Evolutionary conservation across 2,797 vertebrate species (phyloP).

Genomic region (Rhinella marina): DNA sequence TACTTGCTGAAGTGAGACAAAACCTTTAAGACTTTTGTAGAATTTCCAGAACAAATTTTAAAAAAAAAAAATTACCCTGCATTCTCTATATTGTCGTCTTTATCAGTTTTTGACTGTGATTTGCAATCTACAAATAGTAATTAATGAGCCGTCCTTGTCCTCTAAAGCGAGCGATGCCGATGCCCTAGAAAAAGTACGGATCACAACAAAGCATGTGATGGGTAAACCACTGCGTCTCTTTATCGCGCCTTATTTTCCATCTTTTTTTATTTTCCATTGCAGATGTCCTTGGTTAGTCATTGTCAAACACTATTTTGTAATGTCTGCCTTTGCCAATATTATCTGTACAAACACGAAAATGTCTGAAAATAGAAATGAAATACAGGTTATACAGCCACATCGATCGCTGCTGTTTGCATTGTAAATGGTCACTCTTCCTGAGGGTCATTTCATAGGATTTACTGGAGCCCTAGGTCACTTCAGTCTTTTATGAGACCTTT

Average conservation of each 20-base stretch:
- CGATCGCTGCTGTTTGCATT: constrained; percentile 51
- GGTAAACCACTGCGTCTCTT: constrained; percentile 25
- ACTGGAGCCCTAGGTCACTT: not conserved
- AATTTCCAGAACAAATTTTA: not conserved
- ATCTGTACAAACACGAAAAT: constrained; percentile 57
- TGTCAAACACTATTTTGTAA: constrained; percentile 62
- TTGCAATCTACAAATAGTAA: constrained; percentile 43
- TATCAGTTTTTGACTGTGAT: constrained; percentile 2
- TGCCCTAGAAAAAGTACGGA: constrained; percentile 38
- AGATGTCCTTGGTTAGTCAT: constrained; percentile 61
- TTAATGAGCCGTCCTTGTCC: constrained; percentile 51
- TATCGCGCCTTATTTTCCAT: constrained; percentile 30
- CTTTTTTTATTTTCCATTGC: constrained; percentile 37
- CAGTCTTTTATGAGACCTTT: not conserved
- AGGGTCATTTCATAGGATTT: not conserved
- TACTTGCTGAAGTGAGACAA: no score
- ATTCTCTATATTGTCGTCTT: constrained; percentile 4
- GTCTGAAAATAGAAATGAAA: constrained; percentile 59
- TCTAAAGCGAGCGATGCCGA: constrained; percentile 7
- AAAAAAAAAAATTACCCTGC: constrained; percentile 31
- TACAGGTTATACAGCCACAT: constrained; percentile 36
- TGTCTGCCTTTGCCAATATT: constrained; percentile 59
- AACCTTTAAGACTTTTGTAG: not conserved
- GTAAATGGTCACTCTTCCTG: constrained; percentile 17
- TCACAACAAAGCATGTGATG: constrained; percentile 45